A percentile compares a stretch with the other conserved stretches of the same genome.
Conservation (phyloP, 1,140 invertebrate genomes). For the Hyphantria cunea region DNA sequence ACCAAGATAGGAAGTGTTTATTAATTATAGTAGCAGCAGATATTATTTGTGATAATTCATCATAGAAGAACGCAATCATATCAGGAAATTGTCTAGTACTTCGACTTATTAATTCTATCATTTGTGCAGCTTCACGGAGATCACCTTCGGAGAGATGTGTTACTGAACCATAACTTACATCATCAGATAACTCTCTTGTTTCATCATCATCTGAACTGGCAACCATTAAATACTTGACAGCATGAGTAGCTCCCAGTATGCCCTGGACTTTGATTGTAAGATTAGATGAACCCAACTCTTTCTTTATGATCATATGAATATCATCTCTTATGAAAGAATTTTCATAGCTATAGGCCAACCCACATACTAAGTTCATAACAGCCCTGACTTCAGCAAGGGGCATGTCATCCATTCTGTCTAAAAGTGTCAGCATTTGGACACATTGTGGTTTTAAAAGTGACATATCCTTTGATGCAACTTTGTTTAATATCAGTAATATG, state of each 20-base stretch:
- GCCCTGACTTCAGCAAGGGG: slow-evolving; percentile 63
- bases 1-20: slow-evolving; percentile 83
- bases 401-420: slow-evolving; percentile 74
- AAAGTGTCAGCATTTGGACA: slow-evolving; percentile 70
- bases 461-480: slow-evolving; percentile 67
- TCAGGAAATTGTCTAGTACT: slow-evolving; percentile 77
- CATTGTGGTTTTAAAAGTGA: slow-evolving; percentile 67
- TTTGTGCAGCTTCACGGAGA: slow-evolving; percentile 68
- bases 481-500: slow-evolving; percentile 67
- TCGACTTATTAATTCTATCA: slow-evolving; percentile 68
- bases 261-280: slow-evolving; percentile 71
- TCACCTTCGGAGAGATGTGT: slow-evolving; percentile 62
- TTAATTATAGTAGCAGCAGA: slow-evolving; percentile 78
- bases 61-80: slow-evolving; percentile 86
- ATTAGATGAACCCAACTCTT: slow-evolving; percentile 71
- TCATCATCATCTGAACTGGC: slow-evolving; percentile 43
- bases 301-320: slow-evolving; percentile 76
- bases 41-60: slow-evolving; percentile 86
- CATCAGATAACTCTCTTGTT: slow-evolving; percentile 48
- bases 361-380: slow-evolving; percentile 75
- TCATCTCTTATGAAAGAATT: slow-evolving; percentile 75
- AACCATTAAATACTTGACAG: slow-evolving; percentile 72
- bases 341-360: slow-evolving; percentile 70
- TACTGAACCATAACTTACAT: slow-evolving; percentile 54
- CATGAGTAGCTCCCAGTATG: slow-evolving; percentile 73